These are phyloP conservation scores for Oreochromis tanganicae DNA, from an alignment of 2,113 vertebrate genomes.

Conservation along the genomic window DNA sequence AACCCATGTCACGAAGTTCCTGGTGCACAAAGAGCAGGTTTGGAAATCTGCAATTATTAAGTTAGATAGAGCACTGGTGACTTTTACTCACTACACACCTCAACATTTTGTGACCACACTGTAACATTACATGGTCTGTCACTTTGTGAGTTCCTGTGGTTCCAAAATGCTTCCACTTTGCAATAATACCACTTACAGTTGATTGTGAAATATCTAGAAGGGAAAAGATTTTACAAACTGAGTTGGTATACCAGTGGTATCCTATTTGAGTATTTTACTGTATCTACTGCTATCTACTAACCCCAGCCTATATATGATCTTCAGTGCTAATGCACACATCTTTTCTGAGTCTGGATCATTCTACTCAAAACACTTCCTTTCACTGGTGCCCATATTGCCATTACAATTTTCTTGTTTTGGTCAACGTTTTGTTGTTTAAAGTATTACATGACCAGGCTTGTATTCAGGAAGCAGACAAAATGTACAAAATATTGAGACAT, in stretches of 20 bases:
- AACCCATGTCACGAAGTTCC: neutral
- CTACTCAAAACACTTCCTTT: neutral
- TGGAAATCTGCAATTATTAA: neutral
- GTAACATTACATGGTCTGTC: neutral
- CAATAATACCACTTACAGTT: neutral
- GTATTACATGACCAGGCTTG: neutral
- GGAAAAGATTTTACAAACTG: neutral
- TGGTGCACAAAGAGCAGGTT: neutral
- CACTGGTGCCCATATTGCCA: neutral
- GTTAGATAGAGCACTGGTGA: neutral
- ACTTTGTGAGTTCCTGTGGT: neutral
- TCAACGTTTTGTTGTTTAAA: neutral
- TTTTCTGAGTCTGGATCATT: neutral
- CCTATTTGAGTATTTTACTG: neutral
- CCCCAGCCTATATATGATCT: neutral
- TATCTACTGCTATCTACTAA: neutral
- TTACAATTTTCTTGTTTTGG: neutral
- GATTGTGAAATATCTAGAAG: neutral
- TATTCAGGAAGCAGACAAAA: neutral
- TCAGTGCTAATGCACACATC: neutral
- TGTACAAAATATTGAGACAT: neutral
- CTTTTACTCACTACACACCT: neutral
- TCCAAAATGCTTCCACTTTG: neutral
- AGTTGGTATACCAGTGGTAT: neutral
- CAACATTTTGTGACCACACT: neutral